phyloP scores from a whole-genome alignment of 2,113 vertebrate species.

The Passer domesticus region DNA sequence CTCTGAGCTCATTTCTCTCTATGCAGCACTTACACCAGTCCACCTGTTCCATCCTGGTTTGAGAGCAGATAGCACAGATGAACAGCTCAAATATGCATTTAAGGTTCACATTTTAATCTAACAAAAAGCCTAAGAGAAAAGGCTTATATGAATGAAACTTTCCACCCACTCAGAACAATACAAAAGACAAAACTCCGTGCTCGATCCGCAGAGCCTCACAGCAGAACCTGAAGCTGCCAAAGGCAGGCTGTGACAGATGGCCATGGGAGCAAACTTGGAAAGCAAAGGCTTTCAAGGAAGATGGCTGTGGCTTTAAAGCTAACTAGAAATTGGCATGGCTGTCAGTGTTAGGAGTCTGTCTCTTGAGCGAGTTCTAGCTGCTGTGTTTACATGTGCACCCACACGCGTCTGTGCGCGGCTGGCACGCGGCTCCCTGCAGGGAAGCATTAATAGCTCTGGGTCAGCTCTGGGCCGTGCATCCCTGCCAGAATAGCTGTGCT shows the following conservation, averaged over 20 bases:
- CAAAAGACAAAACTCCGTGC: neutral
- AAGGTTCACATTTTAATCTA: neutral
- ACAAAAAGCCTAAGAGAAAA: slow-evolving; percentile 30
- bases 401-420: neutral
- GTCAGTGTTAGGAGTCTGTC: neutral
- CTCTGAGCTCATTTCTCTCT: slow-evolving; percentile 10
- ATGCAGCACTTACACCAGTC: neutral
- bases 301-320: slow-evolving; percentile 23
- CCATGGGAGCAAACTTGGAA: slow-evolving; percentile 49
- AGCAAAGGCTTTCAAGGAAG: slow-evolving; percentile 56
- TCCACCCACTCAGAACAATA: neutral
- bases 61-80: neutral
- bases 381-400: neutral
- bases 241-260: slow-evolving; percentile 39
- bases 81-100: neutral
- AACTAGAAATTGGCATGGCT: neutral
- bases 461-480: neutral
- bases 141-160: neutral
- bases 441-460: neutral
- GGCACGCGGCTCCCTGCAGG: neutral
- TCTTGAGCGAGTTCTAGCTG: neutral
- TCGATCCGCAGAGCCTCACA: neutral
- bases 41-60: neutral
- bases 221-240: slow-evolving; percentile 51
- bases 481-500: slow-evolving; percentile 2